Evolutionary conservation across 2,797 vertebrate species (phyloP), one percentile per base, ranked within the genome.

Genomic region (Meda fulgida): DNA sequence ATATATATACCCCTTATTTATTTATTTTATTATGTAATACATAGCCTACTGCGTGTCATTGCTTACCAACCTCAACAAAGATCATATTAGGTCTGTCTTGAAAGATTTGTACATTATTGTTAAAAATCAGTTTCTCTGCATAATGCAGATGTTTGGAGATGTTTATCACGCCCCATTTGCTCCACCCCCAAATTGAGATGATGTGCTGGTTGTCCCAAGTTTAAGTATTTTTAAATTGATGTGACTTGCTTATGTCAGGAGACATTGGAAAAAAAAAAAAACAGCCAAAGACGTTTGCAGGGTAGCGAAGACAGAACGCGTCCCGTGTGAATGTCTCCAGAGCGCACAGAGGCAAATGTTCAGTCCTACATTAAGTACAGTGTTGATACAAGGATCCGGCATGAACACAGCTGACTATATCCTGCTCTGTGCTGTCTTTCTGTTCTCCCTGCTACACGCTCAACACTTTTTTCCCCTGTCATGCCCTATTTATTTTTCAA

Each of bases 401-500:
- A 40, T 43, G 51, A 81, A 26, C 34, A 21, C 81, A 34, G 43
- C 71, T 85, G 75, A 66, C 66, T 80, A n/a, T 60, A 40, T 63
- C 58, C 76, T 13, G 63, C 66, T 82, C 67, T 84, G 75, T 83
- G 84, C 70, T 60, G 48, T 70, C 31, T 77, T 81, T 81, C 70
- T 87, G 43, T 81, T 86, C 31, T 87, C 78, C 14, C 38, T 76
- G 78, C 78, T 34, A 75, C 16, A 3, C 10, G 55, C 63, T 76
- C 78, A 55, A 78, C 58, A 43, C 76, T 69, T 55, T 83, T 73
- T 40, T 77, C 77, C 79, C 78, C 63, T 72, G 67, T 84, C 81
- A 67, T 89, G 86, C 82, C 84, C 86, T 83, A 88, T 87, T 86
- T 89, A 87, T 89, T 87, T 86, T 82, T 81, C 31, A 81, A 31